Base-by-base conservation (phyloP, 2,888 invertebrate species). In the Lasioglossum vierecki region DNA sequence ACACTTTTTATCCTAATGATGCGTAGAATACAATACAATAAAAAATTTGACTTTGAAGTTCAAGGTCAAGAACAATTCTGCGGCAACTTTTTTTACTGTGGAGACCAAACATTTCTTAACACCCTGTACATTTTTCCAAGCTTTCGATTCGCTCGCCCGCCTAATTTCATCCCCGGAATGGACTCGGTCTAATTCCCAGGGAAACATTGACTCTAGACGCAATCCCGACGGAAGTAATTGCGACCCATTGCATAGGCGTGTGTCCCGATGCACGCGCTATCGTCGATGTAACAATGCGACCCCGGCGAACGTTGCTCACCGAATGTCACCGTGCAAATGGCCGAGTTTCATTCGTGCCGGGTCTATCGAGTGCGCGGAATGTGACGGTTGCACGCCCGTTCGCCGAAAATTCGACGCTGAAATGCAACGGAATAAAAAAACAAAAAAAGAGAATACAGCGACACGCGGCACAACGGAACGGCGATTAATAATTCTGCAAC, bases 261-360 rank as follows among this genome's bases (percentile, higher is more conserved):
- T 72, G 60, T 63, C 76, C 73, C 70, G 76, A 41, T 72, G 63
- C 66, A n/a, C 57, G 89, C 88, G 86, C 91, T 92, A 92, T 91
- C 91, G 93, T 90, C 92, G 89, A 89, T 91, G 94, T 93, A 94
- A 94, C 93, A 93, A 90, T 85, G 90, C 89, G 88, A 90, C 80
- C 81, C 86, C 88, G 88, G 81, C 92, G 85, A 68, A 81, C 78
- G 79, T 75, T 39, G 79, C 81, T 82, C 89, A 73, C 80, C 74
- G 73, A 81, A 84, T 88, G 84, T 84, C 88, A 84, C 74, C 82
- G 68, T 79, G 79, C 80, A 87, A 90, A 90, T 86, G 82, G 83
- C 83, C 76, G 83, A 80, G 88, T 85, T 91, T 83, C 84, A 86
- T 87, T 88, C 85, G 88, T 75, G 82, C 83, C 85, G 88, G 86